phyloP scores from a whole-genome alignment of 35 echinoderm and acorn worm species.

The Nesometra sesokonis region DNA sequence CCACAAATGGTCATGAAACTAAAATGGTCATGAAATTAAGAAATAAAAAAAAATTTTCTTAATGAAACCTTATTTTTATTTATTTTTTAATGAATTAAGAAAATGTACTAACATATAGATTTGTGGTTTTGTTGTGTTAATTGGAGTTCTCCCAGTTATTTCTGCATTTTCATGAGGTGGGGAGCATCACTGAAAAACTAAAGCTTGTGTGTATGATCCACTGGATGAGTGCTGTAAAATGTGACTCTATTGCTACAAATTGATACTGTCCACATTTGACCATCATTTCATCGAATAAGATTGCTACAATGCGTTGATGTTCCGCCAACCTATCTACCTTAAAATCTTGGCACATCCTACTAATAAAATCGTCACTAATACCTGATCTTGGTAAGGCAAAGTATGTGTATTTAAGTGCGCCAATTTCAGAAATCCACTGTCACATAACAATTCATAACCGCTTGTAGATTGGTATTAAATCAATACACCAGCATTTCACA shows the following conservation, averaged over 20 bases:
- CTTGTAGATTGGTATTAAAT: conserved; percentile 13
- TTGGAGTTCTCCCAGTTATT: conserved; percentile 37
- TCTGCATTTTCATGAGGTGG: conserved; percentile 33
- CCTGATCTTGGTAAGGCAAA: not conserved
- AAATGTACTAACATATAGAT: conserved; percentile 4
- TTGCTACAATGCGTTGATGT: not conserved
- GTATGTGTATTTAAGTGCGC: not conserved
- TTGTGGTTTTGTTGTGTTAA: conserved; percentile 25
- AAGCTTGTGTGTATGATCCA: not conserved
- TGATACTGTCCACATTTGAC: conserved; percentile 3
- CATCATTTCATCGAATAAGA: conserved; percentile 38
- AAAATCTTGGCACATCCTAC: too few relatives aligned
- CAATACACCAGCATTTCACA: conserved; percentile 25
- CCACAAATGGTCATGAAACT: too few relatives aligned
- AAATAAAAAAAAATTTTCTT: too few relatives aligned
- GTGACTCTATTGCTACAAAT: too few relatives aligned
- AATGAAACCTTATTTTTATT: too few relatives aligned
- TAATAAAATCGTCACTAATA: too few relatives aligned
- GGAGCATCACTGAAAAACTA: conserved; percentile 28
- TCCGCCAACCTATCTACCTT: not conserved
- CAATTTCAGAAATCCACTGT: not conserved
- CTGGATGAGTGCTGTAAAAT: conserved; percentile 1
- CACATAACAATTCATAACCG: conserved; percentile 26
- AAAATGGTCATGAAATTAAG: too few relatives aligned
- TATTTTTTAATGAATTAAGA: too few relatives aligned